Conservation (phyloP, 92 coral and sea anemone species). For the Nematostella vectensis region DNA sequence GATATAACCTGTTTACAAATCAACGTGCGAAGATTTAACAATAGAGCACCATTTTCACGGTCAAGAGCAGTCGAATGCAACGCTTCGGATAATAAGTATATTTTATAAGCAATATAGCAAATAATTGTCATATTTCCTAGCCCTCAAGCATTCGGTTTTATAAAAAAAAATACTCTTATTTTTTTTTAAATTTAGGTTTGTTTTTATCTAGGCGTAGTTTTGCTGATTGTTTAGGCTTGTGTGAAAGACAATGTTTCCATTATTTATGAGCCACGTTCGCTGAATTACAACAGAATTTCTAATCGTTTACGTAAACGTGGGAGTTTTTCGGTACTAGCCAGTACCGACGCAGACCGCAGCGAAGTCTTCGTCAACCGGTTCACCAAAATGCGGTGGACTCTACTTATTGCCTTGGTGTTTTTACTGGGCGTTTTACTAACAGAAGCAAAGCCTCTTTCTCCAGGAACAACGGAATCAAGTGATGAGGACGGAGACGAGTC, state of each 20-base stretch:
- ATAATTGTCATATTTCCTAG: too few species aligned
- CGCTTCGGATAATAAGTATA: too few species aligned
- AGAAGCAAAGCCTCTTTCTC: conserved; percentile 53
- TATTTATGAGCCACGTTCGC: conserved; percentile 78
- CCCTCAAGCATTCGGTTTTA: too few species aligned
- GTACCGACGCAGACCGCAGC: conserved; percentile 7
- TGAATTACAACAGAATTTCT: conserved; percentile 72
- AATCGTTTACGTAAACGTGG: conserved; percentile 59
- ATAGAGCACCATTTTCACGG: not conserved
- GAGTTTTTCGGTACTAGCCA: conserved; percentile 9
- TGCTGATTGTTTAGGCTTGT: too few species aligned
- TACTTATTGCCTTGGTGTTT: conserved; percentile 27
- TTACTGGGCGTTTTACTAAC: conserved; percentile 31
- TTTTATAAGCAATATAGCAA: too few species aligned
- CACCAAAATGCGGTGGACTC: conserved; percentile 69
- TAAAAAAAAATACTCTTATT: too few species aligned
- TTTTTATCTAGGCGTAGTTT: too few species aligned
- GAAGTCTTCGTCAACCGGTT: conserved; percentile 17
- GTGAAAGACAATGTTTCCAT: too few species aligned
- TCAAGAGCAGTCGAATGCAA: not conserved
- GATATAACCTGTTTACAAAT: not conserved
- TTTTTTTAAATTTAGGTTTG: too few species aligned
- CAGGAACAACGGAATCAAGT: too few species aligned
- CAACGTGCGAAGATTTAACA: not conserved
- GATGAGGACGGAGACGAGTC: too few species aligned